Conservation (phyloP, 2,888 invertebrate genomes). For the Cheiracanthium punctorium region DNA sequence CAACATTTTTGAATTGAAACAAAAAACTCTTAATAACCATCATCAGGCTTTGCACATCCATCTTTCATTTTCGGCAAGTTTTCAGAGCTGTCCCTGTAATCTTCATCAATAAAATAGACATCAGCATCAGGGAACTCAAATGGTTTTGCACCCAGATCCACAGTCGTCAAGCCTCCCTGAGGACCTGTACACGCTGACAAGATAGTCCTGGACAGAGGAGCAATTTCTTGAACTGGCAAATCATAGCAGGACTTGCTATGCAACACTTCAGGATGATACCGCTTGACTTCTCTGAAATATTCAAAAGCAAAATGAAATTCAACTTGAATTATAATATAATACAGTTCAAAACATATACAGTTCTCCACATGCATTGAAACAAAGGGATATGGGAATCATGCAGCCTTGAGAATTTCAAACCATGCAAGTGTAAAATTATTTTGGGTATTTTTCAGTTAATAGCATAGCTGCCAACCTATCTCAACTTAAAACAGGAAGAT, state of each 20-base stretch:
- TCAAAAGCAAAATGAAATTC: neutral
- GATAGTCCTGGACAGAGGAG: slow-evolving; percentile 79
- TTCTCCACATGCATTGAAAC: too few species aligned
- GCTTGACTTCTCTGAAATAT: slow-evolving; percentile 66
- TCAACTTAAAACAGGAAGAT: too few species aligned
- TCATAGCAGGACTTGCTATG: slow-evolving; percentile 85
- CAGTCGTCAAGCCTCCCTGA: slow-evolving; percentile 85
- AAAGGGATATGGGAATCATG: too few species aligned
- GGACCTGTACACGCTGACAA: slow-evolving; percentile 88
- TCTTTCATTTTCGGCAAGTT: slow-evolving; percentile 44
- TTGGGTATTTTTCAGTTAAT: too few species aligned
- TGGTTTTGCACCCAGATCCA: slow-evolving; percentile 77
- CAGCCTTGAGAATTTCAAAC: too few species aligned
- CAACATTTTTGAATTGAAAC: neutral
- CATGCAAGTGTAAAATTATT: too few species aligned
- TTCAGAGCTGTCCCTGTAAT: slow-evolving; percentile 54
- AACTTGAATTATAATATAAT: too few species aligned
- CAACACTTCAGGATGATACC: slow-evolving; percentile 79
- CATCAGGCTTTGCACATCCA: neutral
- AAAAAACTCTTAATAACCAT: slow-evolving; percentile 27
- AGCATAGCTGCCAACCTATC: too few species aligned
- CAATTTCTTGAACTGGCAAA: slow-evolving; percentile 79
- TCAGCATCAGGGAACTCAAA: slow-evolving; percentile 66
- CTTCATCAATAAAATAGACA: slow-evolving; percentile 70
- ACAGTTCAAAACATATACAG: too few species aligned